Conservation (phyloP, 2,888 invertebrate genomes). For the Caenorhabditis sulstoni region DNA sequence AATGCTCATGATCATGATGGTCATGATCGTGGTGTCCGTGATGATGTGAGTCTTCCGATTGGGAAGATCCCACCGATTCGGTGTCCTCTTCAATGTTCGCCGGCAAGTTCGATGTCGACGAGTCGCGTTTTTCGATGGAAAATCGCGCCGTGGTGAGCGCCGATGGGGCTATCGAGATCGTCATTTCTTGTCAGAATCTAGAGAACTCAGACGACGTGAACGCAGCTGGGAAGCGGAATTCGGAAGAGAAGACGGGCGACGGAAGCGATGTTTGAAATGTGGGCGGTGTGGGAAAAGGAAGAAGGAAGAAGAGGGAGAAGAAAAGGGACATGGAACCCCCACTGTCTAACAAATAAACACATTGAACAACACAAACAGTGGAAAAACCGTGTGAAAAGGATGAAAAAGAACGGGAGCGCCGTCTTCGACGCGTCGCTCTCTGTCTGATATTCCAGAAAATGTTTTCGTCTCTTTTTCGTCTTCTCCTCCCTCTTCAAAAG, state of each 20-base stretch:
- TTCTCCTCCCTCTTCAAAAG: no score
- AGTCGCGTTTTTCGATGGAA: slow-evolving; percentile 43
- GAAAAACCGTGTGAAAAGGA: not conserved
- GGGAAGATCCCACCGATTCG: slow-evolving; percentile 37
- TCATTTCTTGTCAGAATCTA: slow-evolving; percentile 2
- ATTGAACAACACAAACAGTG: no score
- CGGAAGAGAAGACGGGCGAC: slow-evolving; percentile 16
- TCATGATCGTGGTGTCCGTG: slow-evolving; percentile 36
- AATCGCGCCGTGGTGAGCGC: slow-evolving; percentile 13
- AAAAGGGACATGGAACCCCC: not conserved
- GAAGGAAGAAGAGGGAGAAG: not conserved
- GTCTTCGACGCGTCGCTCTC: no score
- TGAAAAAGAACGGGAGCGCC: not conserved
- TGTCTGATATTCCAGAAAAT: no score
- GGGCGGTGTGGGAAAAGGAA: not conserved
- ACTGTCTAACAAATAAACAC: no score
- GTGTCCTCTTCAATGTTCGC: slow-evolving; percentile 45
- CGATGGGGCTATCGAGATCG: slow-evolving; percentile 32
- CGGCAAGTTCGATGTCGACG: slow-evolving; percentile 41
- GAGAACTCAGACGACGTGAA: slow-evolving; percentile 1
- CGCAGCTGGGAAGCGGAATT: not conserved
- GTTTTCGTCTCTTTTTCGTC: no score
- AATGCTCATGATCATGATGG: slow-evolving; percentile 29
- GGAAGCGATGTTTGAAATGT: not conserved
- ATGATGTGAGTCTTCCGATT: slow-evolving; percentile 45